Conservation (phyloP, 2,113 vertebrate species). For the Heterotis niloticus region DNA sequence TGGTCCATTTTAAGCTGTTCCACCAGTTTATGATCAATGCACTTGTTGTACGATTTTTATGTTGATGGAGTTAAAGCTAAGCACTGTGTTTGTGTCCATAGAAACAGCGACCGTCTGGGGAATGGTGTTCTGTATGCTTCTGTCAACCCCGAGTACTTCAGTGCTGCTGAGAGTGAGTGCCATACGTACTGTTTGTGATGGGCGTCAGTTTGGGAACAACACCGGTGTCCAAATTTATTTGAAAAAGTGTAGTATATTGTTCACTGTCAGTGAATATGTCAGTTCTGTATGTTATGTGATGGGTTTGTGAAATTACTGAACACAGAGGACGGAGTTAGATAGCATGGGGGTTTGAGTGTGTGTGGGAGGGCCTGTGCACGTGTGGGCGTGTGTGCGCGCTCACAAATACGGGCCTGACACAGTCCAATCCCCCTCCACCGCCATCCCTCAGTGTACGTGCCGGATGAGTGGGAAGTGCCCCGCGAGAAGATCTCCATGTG, state of each 20-base stretch:
- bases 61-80: background rate
- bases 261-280: background rate
- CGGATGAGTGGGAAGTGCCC: slow-evolving; percentile 95
- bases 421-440: background rate
- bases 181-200: background rate
- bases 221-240: background rate
- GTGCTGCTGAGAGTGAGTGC: slow-evolving; percentile 89
- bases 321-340: no score
- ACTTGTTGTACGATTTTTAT: no score
- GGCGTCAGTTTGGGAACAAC: background rate
- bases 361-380: background rate
- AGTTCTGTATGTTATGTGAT: background rate
- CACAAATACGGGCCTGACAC: background rate
- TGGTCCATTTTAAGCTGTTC: no score
- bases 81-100: slow-evolving; percentile 42
- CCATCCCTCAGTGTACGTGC: slow-evolving; percentile 79
- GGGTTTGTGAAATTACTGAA: background rate
- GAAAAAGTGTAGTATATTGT: background rate
- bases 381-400: background rate
- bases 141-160: slow-evolving; percentile 97
- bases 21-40: no score
- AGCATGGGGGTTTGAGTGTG: background rate
- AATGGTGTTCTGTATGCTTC: slow-evolving; percentile 95
- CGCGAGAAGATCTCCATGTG: slow-evolving; percentile 92
- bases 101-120: slow-evolving; percentile 84